Evolutionary conservation across 53 echinoderm and acorn worm genomes (phyloP), one percentile per base, ranked within the genome.

Genomic region (Pentamera pediparva): DNA sequence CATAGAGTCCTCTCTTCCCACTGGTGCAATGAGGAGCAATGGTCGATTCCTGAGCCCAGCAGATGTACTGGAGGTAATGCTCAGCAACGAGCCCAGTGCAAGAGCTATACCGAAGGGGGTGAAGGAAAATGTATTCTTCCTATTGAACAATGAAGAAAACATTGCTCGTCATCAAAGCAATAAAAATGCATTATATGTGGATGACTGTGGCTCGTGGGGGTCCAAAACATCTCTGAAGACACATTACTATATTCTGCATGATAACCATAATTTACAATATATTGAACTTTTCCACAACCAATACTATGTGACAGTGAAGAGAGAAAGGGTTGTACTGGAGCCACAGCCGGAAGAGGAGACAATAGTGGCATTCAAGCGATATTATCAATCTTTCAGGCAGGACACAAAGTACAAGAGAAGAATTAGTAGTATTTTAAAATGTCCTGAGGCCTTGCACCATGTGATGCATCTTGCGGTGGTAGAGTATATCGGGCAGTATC

Each of bases 191-290:
- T 8, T 19, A 10, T 65, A 78, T 63, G 63, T 31, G 20, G 78
- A 78, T 35, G 78, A 78, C 24, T 78, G 78, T 35, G 65, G 65
- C 22, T 21, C 47, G 1, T 78, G 78, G 78, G 19, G 32, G 13
- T 4, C 59, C n/a, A 39, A 65, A 24, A 12, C 47, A 15, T 78
- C 63, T 27, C 13, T 9, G 15, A 78, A 78, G 19, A 45, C 32
- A 20, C 78, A 78, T 37, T n/a, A 64, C 48, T 78, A 78, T 28
- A 48, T 78, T 19, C 1, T 78, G 1, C 32, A 31, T 19, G 65
- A n/a, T 12, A 29, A 62, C 15, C 36, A 35, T 7, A 61, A 61
- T 7, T 33, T 61, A 12, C 11, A 33, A 2, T 61, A 61, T 12
- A 10, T 61, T 0, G 61, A 61, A 32, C n/a, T 24, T 7, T 32